Conservation (phyloP, 2,113 vertebrate genomes). For the Mesocricetus auratus region DNA sequence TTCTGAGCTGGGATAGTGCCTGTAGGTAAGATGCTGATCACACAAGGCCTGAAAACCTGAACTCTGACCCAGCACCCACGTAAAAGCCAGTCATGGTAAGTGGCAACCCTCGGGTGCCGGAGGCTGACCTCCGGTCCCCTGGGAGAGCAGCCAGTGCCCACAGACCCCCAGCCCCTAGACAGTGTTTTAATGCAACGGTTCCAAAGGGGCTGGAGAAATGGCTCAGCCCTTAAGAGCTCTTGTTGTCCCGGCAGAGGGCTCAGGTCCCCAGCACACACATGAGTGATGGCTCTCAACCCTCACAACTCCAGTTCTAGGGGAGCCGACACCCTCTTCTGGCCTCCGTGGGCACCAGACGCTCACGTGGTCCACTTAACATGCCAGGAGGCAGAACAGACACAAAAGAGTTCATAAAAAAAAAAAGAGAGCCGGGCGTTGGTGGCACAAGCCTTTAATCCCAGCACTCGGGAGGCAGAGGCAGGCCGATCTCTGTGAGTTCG, state of each 20-base stretch:
- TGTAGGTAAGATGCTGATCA: background rate
- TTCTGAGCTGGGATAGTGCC: background rate
- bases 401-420: too few species aligned
- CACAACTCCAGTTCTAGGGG: background rate
- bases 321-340: background rate
- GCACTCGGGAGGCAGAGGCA: too few species aligned
- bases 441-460: too few species aligned
- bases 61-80: background rate
- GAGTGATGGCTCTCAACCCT: background rate
- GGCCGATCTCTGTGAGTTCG: too few species aligned
- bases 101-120: background rate
- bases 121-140: background rate
- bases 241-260: background rate
- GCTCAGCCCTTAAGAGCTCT: background rate
- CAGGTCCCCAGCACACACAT: background rate
- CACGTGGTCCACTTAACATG: background rate
- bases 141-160: background rate
- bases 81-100: background rate
- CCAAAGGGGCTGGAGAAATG: background rate
- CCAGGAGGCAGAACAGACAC: background rate
- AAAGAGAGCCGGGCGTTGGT: too few species aligned
- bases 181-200: background rate
- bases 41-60: background rate
- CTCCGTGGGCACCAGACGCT: background rate
- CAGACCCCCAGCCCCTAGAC: background rate